Evolutionary conservation across 2,797 vertebrate genomes (phyloP), one percentile per base, ranked within the genome.

Genomic region (Typhlichthys subterraneus): DNA sequence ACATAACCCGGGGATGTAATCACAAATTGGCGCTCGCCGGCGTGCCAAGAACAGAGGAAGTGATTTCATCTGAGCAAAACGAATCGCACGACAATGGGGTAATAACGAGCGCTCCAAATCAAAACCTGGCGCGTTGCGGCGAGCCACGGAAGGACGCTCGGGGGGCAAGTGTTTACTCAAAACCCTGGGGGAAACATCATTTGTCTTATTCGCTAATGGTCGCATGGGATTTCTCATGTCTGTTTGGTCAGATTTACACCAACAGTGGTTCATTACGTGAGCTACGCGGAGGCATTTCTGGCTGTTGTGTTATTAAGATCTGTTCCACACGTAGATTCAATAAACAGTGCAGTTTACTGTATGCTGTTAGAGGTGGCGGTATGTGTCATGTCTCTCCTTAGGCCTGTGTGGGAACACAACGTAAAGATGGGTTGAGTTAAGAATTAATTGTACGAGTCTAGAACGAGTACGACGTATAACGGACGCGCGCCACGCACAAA

Each of bases 51-150:
- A 83, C 46, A 93, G 62, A 67, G 92, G 93, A 95, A 95, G 84
- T 94, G 90, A 95, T 93, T 88, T 69, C 90, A 94, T 93, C 85
- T 89, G 85, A 87, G 85, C 88, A 91, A 91, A 94, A 92, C 92
- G 91, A 87, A 84, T 85, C 89, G 65, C 83, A 73, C 85, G 92
- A 90, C 89, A 93, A 88, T 85, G 85, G 33, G 33, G 33, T 38
- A 80, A 89, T 90, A 84, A 93, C 2, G 87, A 83, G 51, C 87
- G 84, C 86, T 79, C 90, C 82, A 95, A 92, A 93, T 92, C 79
- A 91, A 91, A 93, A 91, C 89, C 91, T 29, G 23, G 79, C 91
- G 91, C 72, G 2, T 84, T 80, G 68, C 71, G 57, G 46, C 6
- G 12, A 13, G 17, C 72, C 38, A 45, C 58, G 68, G 75, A 83